These are phyloP conservation scores for Philopotamus ludificatus DNA, from an alignment of 1,140 invertebrate species.

Conservation along the genomic window DNA sequence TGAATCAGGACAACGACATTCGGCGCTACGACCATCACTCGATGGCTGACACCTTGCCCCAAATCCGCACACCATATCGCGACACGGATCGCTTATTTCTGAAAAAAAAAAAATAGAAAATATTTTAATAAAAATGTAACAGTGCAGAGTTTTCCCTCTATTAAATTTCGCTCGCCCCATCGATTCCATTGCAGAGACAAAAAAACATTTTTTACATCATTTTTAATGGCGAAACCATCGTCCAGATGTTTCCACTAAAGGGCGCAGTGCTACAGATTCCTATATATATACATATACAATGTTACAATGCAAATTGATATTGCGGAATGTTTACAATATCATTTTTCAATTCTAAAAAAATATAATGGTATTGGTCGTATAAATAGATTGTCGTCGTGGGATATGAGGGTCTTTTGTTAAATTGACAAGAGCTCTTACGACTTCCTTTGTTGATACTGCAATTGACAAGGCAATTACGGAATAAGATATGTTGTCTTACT, in stretches of 20 bases:
- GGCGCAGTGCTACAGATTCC: conserved; percentile 7
- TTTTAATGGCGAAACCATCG: conserved; percentile 19
- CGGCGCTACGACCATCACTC: conserved; percentile 70
- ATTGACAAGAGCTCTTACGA: conserved; percentile 13
- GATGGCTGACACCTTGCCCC: conserved; percentile 75
- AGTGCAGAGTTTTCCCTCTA: neutral
- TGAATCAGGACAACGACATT: conserved; percentile 71
- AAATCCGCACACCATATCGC: conserved; percentile 68
- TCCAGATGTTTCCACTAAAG: conserved; percentile 24
- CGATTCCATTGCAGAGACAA: neutral
- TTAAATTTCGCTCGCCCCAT: neutral
- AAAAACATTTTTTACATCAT: neutral
- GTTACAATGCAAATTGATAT: no score
- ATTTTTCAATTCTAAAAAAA: no score
- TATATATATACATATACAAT: no score
- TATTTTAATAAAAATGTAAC: no score
- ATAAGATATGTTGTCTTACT: conserved; percentile 17
- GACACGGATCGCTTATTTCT: conserved; percentile 79
- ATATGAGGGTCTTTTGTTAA: conserved; percentile 4
- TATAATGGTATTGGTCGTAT: no score
- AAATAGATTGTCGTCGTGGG: no score
- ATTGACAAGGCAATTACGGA: conserved; percentile 30
- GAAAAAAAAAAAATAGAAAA: conserved; percentile 38
- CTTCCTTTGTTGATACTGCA: conserved; percentile 22
- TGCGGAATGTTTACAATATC: no score